These are phyloP conservation scores for Xiphorhynchus elegans DNA, from an alignment of 2,113 vertebrate species.

Conservation along the genomic window DNA sequence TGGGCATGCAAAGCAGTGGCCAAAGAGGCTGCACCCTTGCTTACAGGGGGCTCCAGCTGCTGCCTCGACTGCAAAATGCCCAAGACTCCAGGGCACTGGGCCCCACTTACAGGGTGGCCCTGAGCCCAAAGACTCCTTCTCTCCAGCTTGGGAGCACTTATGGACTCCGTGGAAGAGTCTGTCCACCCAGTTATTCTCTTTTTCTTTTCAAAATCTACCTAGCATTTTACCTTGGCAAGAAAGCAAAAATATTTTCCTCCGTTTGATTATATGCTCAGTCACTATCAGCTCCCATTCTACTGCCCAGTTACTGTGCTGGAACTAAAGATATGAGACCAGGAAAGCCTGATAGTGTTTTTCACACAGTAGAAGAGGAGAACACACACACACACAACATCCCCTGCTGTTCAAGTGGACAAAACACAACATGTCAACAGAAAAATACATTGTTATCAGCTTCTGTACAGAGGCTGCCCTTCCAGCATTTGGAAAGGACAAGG, in stretches of 20 bases:
- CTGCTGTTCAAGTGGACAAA: neutral
- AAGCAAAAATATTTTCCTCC: neutral
- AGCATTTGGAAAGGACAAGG: neutral
- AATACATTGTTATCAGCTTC: neutral
- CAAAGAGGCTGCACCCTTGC: too few species aligned
- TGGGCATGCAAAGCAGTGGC: too few species aligned
- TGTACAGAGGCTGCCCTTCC: neutral
- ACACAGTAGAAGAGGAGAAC: neutral
- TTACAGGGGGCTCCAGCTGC: too few species aligned
- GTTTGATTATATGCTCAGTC: neutral
- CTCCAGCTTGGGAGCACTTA: neutral
- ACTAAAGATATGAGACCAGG: neutral
- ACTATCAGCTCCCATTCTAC: neutral
- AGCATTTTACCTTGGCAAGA: neutral
- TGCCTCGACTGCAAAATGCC: too few species aligned
- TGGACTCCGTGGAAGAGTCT: neutral
- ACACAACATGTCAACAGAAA: neutral
- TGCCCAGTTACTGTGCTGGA: neutral
- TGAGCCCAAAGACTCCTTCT: too few species aligned
- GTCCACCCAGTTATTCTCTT: neutral
- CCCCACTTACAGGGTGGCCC: too few species aligned
- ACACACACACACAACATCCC: neutral
- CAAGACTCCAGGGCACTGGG: too few species aligned
- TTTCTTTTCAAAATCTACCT: neutral
- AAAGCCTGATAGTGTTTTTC: neutral